Evolutionary conservation across 2,888 invertebrate genomes (phyloP), one percentile per base, ranked within the genome.

Genomic region (Endotricha flammealis): DNA sequence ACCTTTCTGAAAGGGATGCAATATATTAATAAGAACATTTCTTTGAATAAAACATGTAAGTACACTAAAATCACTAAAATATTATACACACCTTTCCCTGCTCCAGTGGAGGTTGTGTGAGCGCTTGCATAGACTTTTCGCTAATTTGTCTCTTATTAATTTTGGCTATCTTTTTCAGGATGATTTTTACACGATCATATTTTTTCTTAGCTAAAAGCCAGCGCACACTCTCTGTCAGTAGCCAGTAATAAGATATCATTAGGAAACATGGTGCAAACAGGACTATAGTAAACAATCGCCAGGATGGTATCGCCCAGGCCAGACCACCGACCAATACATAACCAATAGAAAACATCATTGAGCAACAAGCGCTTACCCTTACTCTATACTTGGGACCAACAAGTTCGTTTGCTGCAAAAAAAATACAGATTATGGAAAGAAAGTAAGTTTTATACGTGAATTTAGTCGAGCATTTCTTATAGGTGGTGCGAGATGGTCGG

Each of bases 121-220:
- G 56, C 0, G 72, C 66, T 20, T 69, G 46, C 46, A 90, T 50
- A 1, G 88, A 81, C 31, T 87, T 83, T 9, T 89, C 86, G 22
- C 88, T 88, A 4, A 91, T 68, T 36, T 79, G 58, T 1, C 86
- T 86, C 25, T 86, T 88, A 48, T 93, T 93, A 0, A 90, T 73
- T 42, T 67, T 82, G 0, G 93, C 91, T 1, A 92, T 90, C 44
- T 82, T 89, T 10, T 85, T 78, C 25, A 93, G 65, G 4, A 92
- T 88, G 4, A 57, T 62, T 44, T 88, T 89, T 0, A 93, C 93
- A 47, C 91, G 88, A 0, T 88, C 82, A 38, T 86, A 88, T 50
- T 88, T 88, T 14, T 90, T 88, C 47, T 92, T 91, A 1, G 91
- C 90, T 5, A 94, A 69, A 11, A 94, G 82, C 93, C 93, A 93